Percentiles rank a stretch among this genome's conserved stretches.
Evolutionary conservation across 35 echinoderm and acorn worm species (phyloP).

Genomic region (Heliocidaris erythrogramma): DNA sequence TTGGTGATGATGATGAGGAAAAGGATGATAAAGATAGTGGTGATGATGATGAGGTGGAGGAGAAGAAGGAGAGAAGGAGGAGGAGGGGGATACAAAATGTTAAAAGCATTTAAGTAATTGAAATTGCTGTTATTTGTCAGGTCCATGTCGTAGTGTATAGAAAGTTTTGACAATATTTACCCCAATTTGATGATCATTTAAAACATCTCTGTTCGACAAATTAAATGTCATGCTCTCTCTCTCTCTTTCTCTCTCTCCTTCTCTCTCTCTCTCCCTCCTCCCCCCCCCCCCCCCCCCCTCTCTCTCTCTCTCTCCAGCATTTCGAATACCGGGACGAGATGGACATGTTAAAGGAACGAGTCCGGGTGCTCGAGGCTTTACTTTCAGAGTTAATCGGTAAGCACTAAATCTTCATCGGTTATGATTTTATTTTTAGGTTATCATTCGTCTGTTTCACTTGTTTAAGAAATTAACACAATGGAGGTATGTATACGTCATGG

Average conservation of each 20-base stretch:
- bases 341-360: conserved; percentile 15
- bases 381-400: conserved; percentile 12
- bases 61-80: background rate
- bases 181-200: background rate
- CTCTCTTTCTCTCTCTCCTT: background rate
- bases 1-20: background rate
- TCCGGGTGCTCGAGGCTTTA: conserved; percentile 1
- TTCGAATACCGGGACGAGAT: conserved; percentile 30
- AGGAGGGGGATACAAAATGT: background rate
- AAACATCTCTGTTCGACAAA: background rate
- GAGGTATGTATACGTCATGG: no score
- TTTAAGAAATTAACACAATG: background rate
- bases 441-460: background rate
- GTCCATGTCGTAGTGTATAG: background rate
- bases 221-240: background rate
- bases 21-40: background rate
- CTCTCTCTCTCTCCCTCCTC: background rate
- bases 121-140: background rate
- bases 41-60: background rate
- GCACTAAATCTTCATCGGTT: background rate
- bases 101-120: background rate
- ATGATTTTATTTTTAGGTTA: no score
- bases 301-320: background rate
- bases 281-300: background rate
- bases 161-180: background rate